Conservation (phyloP, 2,113 vertebrate genomes). For the Lasiurus cinereus region DNA sequence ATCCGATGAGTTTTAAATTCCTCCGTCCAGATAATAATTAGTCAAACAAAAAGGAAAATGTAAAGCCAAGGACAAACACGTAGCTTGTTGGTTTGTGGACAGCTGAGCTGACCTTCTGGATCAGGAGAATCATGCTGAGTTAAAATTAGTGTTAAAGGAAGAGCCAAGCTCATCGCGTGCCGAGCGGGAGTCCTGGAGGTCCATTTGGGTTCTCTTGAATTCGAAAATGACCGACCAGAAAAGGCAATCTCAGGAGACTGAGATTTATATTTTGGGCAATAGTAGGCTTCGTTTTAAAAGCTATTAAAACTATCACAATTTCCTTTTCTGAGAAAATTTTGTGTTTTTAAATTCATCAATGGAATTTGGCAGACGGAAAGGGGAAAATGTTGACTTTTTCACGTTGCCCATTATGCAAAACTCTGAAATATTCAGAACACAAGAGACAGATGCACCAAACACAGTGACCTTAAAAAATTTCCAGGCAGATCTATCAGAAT, state of each 20-base stretch:
- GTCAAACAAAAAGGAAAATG: conserved; percentile 16
- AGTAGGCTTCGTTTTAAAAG: conserved; percentile 19
- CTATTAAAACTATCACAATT: conserved; percentile 11
- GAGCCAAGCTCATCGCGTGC: neutral
- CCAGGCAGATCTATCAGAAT: conserved; percentile 36
- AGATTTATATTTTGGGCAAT: conserved; percentile 52
- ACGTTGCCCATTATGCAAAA: conserved; percentile 66
- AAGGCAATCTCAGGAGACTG: neutral
- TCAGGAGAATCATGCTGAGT: conserved; percentile 15
- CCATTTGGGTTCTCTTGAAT: neutral
- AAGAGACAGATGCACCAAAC: conserved; percentile 50
- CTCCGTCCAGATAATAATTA: conserved; percentile 34
- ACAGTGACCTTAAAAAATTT: conserved; percentile 57
- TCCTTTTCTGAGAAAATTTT: conserved; percentile 56
- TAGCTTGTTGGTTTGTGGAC: neutral
- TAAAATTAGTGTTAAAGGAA: conserved; percentile 23
- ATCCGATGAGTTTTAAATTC: neutral
- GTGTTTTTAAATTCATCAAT: conserved; percentile 31
- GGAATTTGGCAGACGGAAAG: conserved; percentile 62
- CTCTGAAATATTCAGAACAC: conserved; percentile 63
- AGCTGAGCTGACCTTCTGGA: conserved; percentile 68
- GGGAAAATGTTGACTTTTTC: conserved; percentile 68
- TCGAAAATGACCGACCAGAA: conserved; percentile 20
- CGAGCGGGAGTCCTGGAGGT: neutral
- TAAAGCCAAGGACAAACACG: conserved; percentile 42